Evolutionary conservation across 2,888 invertebrate genomes (phyloP), one percentile per base, ranked within the genome.

Genomic region (Danaus chrysippus): DNA sequence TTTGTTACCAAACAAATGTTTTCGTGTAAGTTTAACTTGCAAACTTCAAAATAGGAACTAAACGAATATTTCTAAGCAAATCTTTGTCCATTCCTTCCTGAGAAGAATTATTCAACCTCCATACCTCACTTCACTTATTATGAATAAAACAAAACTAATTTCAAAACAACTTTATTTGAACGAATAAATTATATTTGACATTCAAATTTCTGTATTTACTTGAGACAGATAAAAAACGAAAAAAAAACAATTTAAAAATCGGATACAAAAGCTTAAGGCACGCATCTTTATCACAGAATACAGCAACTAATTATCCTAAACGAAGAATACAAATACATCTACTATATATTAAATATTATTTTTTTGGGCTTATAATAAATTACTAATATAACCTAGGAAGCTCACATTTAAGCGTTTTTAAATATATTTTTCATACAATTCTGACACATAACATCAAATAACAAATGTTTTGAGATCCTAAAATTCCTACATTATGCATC

Each of bases 251-350:
- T 57, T 54, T 61, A 17, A 58, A 44, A 62, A 57, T 46, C 58
- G 53, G 17, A 65, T 54, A 61, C 46, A 23, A 62, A 60, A 56
- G 55, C 54, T 76, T 84, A 88, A 88, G 88, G 88, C 88, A 88
- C 88, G 73, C 78, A 72, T 78, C 73, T 77, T 80, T 88, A 89
- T 89, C 88, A 89, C 88, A 89, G 88, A 81, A 83, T 74, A 81
- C 71, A 85, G 76, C 78, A 84, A 75, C 79, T 79, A 82, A 76
- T 67, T 67, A 67, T 15, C 60, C 66, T 66, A 67, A 46, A 53
- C 12, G 55, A 52, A 49, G 54, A 63, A 64, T 61, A 61, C 65
- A 61, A 42, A 43, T 54, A 58, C 58, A 59, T 58, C 58, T 62
- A 64, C 61, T 59, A n/a, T 46, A 13, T 13, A 46, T 46, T 9